A percentile compares a stretch with the other conserved stretches of the same genome.
Conservation (phyloP, 2,888 invertebrate species). For the Anthoptus insignis region DNA sequence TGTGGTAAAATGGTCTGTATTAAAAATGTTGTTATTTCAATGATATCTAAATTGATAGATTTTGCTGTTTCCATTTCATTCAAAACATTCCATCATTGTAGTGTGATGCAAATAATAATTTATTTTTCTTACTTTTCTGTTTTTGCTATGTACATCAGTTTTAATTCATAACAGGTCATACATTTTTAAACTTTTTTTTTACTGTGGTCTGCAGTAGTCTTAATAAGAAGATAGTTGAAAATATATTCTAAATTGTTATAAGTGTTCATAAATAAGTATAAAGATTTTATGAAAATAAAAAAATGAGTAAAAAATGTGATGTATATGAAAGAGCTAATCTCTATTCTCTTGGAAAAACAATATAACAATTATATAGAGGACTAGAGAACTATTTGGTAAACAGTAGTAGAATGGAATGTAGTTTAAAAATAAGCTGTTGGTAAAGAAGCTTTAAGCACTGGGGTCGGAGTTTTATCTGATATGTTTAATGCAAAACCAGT, state of each 20-base stretch:
- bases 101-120: conserved; percentile 25
- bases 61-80: conserved; percentile 14
- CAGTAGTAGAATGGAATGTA: not conserved
- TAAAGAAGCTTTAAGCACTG: conserved; percentile 26
- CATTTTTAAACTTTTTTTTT: conserved; percentile 16
- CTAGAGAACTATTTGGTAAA: conserved; percentile 20
- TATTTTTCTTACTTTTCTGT: conserved; percentile 37
- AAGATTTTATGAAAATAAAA: conserved; percentile 72
- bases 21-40: not conserved
- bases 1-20: conserved; percentile 9
- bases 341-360: conserved; percentile 55
- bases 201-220: conserved; percentile 64
- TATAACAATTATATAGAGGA: conserved; percentile 22
- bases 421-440: conserved; percentile 3
- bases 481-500: conserved; percentile 42
- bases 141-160: conserved; percentile 2
- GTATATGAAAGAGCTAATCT: conserved; percentile 58
- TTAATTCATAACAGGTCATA: conserved; percentile 13
- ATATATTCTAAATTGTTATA: conserved; percentile 84
- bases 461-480: conserved; percentile 49
- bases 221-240: conserved; percentile 50
- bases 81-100: conserved; percentile 27
- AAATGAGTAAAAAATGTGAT: conserved; percentile 61
- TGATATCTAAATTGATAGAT: conserved; percentile 1
- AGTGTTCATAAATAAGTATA: conserved; percentile 79